These are phyloP conservation scores for Catharus bicknelli DNA, from an alignment of 2,113 vertebrate species.

Conservation along the genomic window DNA sequence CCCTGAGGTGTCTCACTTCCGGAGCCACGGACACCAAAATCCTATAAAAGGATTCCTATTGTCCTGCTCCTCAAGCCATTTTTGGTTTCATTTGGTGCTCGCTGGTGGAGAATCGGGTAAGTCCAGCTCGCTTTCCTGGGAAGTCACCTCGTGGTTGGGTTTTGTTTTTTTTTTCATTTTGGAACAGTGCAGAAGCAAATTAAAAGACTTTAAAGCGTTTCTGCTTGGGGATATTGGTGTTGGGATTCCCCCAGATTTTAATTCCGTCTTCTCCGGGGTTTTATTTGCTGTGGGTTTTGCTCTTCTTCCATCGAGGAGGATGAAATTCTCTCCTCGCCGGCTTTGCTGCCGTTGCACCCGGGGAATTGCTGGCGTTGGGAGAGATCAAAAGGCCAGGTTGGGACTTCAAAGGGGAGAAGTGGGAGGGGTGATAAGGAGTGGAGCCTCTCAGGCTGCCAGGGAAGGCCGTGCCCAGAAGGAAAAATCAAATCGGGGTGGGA, in stretches of 20 bases:
- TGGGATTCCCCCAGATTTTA: not conserved
- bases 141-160: not conserved
- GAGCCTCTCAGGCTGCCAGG: not conserved
- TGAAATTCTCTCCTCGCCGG: not conserved
- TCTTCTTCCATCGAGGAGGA: not conserved
- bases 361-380: not conserved
- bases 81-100: not conserved
- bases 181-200: not conserved
- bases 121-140: not conserved
- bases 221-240: not conserved
- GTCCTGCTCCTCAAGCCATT: not conserved
- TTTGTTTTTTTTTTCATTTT: no score
- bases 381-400: constrained; percentile 10
- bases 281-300: not conserved
- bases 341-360: not conserved
- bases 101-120: constrained; percentile 28
- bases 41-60: constrained; percentile 46
- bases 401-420: constrained; percentile 29
- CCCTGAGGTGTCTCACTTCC: constrained; percentile 57
- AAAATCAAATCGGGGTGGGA: not conserved
- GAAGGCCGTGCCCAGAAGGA: not conserved
- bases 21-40: not conserved
- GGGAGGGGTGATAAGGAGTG: constrained; percentile 19
- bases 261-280: not conserved
- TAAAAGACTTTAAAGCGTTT: not conserved